A percentile compares a stretch with the other conserved stretches of the same genome.
These are phyloP conservation scores for Euleptes europaea DNA, from an alignment of 2,113 vertebrate genomes.

Conservation along the genomic window DNA sequence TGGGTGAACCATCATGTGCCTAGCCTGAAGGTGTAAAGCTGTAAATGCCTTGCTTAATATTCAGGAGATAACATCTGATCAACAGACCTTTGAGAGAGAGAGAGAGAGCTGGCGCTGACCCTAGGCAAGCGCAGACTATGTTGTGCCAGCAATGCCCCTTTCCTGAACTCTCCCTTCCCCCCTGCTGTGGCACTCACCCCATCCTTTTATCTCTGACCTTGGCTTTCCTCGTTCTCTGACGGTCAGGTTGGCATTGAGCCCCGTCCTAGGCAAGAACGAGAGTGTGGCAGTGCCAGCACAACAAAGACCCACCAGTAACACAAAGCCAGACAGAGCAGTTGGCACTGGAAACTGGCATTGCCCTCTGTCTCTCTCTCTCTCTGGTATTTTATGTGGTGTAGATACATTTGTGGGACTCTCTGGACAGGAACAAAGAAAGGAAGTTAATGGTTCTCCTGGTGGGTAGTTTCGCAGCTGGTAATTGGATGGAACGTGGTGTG, in stretches of 20 bases:
- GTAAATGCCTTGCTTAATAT: background rate
- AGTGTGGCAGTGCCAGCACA: background rate
- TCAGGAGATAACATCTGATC: background rate
- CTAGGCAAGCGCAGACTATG: background rate
- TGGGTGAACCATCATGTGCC: background rate
- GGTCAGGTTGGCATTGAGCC: background rate
- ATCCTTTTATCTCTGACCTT: constrained; percentile 16
- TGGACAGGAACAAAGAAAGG: background rate
- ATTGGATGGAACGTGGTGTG: too few relatives aligned
- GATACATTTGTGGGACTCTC: background rate
- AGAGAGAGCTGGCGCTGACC: background rate
- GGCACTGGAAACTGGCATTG: background rate
- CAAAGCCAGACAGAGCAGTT: background rate
- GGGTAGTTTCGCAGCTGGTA: background rate
- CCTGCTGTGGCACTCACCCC: background rate
- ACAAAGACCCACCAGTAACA: background rate
- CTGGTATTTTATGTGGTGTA: background rate
- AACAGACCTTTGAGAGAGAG: background rate
- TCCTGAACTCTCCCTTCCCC: background rate
- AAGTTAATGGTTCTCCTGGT: background rate
- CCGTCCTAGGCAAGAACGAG: background rate
- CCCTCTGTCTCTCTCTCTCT: background rate
- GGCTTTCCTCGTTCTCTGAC: background rate
- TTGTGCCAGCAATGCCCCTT: background rate
- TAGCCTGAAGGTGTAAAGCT: background rate